Conservation (phyloP, 2,888 invertebrate genomes). For the Unio pictorum region DNA sequence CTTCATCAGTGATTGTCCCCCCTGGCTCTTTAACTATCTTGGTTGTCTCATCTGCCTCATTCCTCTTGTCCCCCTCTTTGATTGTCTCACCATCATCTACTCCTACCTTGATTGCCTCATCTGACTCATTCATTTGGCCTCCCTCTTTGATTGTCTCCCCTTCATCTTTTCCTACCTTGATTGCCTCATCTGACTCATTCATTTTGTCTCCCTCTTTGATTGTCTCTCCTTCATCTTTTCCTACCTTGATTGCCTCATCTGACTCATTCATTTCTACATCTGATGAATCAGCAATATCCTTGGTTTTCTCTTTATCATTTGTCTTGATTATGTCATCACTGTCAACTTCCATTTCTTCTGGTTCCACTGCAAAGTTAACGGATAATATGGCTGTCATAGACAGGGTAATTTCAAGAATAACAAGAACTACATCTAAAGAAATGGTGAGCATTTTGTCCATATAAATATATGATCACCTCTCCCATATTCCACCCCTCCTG, state of each 20-base stretch:
- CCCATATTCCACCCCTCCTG: too few relatives aligned
- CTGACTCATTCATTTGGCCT: neutral
- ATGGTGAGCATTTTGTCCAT: too few relatives aligned
- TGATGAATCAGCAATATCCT: neutral
- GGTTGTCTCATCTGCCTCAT: neutral
- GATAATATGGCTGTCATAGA: too few relatives aligned
- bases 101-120: neutral
- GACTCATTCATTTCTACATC: constrained; percentile 1
- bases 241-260: neutral
- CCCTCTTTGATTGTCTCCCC: neutral
- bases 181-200: neutral
- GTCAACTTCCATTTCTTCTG: too few relatives aligned
- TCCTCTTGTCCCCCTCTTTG: neutral
- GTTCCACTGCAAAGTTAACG: too few relatives aligned
- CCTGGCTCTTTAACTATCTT: constrained; percentile 2
- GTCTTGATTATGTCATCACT: too few relatives aligned
- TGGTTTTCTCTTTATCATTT: too few relatives aligned
- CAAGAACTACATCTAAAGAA: too few relatives aligned
- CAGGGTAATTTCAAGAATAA: too few relatives aligned
- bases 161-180: neutral
- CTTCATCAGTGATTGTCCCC: constrained; percentile 2
- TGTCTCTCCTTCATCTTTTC: neutral
- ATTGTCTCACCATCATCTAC: neutral
- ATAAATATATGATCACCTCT: too few relatives aligned
- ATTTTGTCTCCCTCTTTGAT: neutral